Conservation (phyloP, 1,140 invertebrate species). For the Drosophila ogumai region DNA sequence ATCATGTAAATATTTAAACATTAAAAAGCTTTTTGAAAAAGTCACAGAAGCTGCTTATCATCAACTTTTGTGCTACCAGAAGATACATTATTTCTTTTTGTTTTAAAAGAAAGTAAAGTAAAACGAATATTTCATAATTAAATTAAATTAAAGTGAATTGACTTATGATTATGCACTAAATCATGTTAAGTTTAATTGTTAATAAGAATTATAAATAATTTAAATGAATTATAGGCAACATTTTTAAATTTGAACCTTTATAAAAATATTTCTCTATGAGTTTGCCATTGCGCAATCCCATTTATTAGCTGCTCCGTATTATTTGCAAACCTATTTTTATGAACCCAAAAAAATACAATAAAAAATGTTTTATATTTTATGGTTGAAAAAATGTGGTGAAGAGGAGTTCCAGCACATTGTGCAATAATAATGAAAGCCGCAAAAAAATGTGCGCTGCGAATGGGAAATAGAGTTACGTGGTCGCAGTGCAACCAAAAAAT, state of each 20-base stretch:
- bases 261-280: neutral
- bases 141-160: neutral
- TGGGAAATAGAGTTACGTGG: constrained; percentile 41
- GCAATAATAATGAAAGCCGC: constrained; percentile 64
- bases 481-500: constrained; percentile 2
- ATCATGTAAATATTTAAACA: too few relatives aligned
- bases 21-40: neutral
- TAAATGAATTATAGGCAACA: neutral
- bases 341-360: constrained; percentile 7
- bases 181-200: neutral
- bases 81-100: neutral
- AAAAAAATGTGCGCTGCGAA: constrained; percentile 5
- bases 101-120: neutral
- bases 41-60: neutral
- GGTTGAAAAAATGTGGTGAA: constrained; percentile 40
- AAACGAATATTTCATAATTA: neutral
- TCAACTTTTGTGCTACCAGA: neutral
- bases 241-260: neutral
- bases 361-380: constrained; percentile 46
- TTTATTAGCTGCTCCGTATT: constrained; percentile 30
- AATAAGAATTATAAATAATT: neutral
- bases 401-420: constrained; percentile 32
- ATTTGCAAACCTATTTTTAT: constrained; percentile 5
- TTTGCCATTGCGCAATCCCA: constrained; percentile 21
- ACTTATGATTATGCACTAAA: too few relatives aligned